Evolutionary conservation across 2,888 invertebrate species (phyloP), one percentile per base, ranked within the genome.

Genomic region (Ormia ochracea): DNA sequence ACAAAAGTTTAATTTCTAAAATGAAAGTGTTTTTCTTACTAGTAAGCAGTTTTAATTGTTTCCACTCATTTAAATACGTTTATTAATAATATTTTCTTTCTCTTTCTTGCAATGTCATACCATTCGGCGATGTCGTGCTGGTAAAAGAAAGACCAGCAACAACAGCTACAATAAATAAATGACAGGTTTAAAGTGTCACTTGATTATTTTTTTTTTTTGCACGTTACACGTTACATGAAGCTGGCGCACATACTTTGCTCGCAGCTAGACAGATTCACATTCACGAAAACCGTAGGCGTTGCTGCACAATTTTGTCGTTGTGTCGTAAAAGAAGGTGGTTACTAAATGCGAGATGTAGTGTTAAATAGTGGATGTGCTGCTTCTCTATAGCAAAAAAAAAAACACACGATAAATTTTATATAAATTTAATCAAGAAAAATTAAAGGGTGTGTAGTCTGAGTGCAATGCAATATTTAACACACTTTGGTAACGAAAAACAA

Each of bases 121-220:
- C 48, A 61, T 68, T 54, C 61, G 63, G 26, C 33, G 45, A 61
- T 69, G 54, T 76, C 69, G 54, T 76, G 76, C 54, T 65, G 38
- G 14, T 21, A 21, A 43, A 59, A 58, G 31, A 21, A 58, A 31
- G 1, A 43, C 14, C 28, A 33, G 41, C 41, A 17, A 41, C 14
- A 14, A 52, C 54, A 72, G 61, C 50, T 14, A 41, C n/a, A 48
- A 52, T 17, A 19, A 48, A 48, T 50, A 50, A 43, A 61, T 19
- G 50, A 43, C 54, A 74, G 48, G 38, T 28, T 38, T 58, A 74
- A 74, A 74, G 73, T 65, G 65, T 74, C 73, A 74, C 56, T 58
- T 38, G 48, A 33, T n/a, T n/a, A 54, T 28, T 48, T 65, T 65
- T 36, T 61, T 63, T 38, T 19, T 21, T 9, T n/a, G n/a, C n/a